Base-by-base conservation (phyloP, 2,113 vertebrate species). In the Bufo bufo region DNA sequence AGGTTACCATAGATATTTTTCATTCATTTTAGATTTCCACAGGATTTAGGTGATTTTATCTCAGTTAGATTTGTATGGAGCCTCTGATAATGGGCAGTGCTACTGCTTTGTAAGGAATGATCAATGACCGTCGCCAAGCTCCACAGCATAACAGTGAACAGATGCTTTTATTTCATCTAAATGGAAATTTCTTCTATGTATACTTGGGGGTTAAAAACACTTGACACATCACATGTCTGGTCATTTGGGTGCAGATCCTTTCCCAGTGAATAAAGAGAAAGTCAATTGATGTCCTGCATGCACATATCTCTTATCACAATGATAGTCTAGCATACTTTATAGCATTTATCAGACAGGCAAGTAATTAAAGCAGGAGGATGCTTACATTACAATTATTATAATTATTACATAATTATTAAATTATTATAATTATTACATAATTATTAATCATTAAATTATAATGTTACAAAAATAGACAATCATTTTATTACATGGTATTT, bases 21-120 rank as follows among this genome's bases (percentile, higher is more conserved):
- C 61, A n/a, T 33, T 56, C 10, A 79, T 33, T 63, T 43, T 63
- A 63, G 58, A 33, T 54, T 84, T 71, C 8, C 49, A 84, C 13
- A 4, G 47, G 82, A 49, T 71, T 52, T 84, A 14, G 54, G 65
- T 33, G 14, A 83, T 84, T 84, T 69, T 71, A 69, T 71, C 65
- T 84, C 47, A 19, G 58, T 65, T 63, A 13, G 63, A 52, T 69
- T 54, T 84, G 20, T 84, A 56, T 71, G 82, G 47, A n/a, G 10
- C 17, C 59, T 82, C 61, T 20, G 23, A 82, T 82, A 74, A 59
- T 59, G 33, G 49, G 13, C 23, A 61, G 56, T 43, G 33, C n/a
- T 33, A 19, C 23, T 61, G 54, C 54, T 61, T 81, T 81, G 78
- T 81, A 58, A 81, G 9, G 54, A 61, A 45, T 81, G 77, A 80